phyloP scores from a whole-genome alignment of 2,113 vertebrate species.

The Pionites leucogaster region DNA sequence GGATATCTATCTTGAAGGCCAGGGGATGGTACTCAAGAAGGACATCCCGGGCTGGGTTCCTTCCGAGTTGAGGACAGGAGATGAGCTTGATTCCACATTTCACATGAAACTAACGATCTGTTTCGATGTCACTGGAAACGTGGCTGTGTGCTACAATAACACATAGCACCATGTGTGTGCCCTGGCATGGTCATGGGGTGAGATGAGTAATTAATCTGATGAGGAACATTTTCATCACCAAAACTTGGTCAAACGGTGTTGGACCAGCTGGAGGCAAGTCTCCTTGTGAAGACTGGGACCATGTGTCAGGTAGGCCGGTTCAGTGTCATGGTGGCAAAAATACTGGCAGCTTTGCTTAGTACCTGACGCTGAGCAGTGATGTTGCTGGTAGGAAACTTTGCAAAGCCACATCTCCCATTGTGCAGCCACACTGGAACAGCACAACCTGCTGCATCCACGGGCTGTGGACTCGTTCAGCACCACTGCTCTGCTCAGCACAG shows the following conservation, averaged over 20 bases:
- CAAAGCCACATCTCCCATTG: not conserved
- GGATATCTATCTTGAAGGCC: not conserved
- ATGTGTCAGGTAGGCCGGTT: not conserved
- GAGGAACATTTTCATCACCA: not conserved
- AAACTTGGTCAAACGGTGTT: conserved; percentile 13
- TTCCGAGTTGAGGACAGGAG: not conserved
- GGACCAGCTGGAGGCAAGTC: conserved; percentile 14
- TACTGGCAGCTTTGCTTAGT: not conserved
- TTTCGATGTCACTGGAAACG: not conserved
- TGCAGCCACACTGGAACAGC: accelerated
- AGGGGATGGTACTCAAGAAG: not conserved
- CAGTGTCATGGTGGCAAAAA: not conserved
- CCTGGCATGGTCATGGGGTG: not conserved
- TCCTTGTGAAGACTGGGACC: not conserved
- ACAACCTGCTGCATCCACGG: not conserved
- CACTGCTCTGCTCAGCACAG: not conserved
- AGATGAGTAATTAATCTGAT: conserved; percentile 33
- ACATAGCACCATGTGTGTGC: accelerated
- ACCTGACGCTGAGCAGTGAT: not conserved
- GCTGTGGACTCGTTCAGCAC: not conserved
- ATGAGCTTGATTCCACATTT: not conserved
- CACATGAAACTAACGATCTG: not conserved
- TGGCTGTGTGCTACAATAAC: not conserved
- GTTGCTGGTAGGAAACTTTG: not conserved
- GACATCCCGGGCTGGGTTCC: not conserved